Evolutionary conservation across 2,888 invertebrate genomes (phyloP), one percentile per base, ranked within the genome.

Genomic region (Lasioglossum villosulum): DNA sequence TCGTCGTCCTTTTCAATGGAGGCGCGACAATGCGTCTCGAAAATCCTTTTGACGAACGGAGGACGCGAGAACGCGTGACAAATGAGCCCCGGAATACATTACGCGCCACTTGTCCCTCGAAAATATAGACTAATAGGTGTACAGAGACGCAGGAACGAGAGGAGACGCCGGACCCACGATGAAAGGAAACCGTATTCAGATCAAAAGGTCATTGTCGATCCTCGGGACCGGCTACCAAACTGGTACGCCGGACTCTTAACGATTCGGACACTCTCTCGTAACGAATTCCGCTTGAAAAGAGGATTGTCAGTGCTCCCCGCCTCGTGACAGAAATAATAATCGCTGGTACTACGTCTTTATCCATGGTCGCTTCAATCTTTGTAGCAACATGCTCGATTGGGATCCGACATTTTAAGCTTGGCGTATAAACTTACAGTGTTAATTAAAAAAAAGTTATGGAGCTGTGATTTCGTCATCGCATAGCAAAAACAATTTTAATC

Each of bases 61-160:
- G 52, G 63, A 52, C 30, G 70, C 27, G 66, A 39, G 79, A 75
- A 8, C 63, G 78, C 59, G 81, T 90, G 90, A 90, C 89, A 90
- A 90, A 90, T 90, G 91, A 79, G 76, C 39, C 39, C 63, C 80
- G 86, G 88, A 89, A 90, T 90, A 90, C 70, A 87, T 90, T 89
- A 90, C 84, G 77, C 86, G 86, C 74, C 83, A 86, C 83, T 89
- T 89, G 89, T 86, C 88, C 84, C 86, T 83, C 80, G 80, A 82
- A 88, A 90, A 90, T 90, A 86, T 90, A 78, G 80, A 90, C 88
- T 90, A 90, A 88, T 90, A 89, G 88, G 89, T 81, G 77, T 87
- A 88, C 80, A 76, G 72, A 37, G 82, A 70, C 63, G 72, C 80
- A 86, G 72, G 83, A 89, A 89, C 78, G 86, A 78, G 81, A 75